A percentile compares a stretch with the other conserved stretches of the same genome.
These are phyloP conservation scores for Chrysomela aeneicollis DNA, from an alignment of 2,888 invertebrate genomes.

Conservation along the genomic window DNA sequence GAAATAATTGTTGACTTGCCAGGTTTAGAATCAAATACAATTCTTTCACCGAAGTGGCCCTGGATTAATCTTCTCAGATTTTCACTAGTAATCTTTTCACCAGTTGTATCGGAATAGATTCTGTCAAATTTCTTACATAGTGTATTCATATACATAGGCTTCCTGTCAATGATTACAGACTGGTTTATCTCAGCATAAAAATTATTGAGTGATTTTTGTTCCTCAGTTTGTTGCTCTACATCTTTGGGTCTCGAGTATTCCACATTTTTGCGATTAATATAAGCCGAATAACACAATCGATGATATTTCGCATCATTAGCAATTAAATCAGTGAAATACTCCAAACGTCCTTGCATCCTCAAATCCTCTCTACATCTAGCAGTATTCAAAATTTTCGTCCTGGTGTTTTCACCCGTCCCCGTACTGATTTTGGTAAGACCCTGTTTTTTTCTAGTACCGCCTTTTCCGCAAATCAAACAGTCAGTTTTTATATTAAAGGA, in stretches of 20 bases:
- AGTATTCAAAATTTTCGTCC: slow-evolving; percentile 14
- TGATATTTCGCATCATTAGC: slow-evolving; percentile 15
- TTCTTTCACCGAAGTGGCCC: slow-evolving; percentile 11
- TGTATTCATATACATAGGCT: slow-evolving; percentile 11
- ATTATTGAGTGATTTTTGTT: slow-evolving; percentile 11
- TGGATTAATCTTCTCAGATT: no score
- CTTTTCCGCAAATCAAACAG: slow-evolving; percentile 10
- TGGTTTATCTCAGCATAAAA: slow-evolving; percentile 16
- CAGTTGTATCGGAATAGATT: no score
- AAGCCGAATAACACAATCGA: slow-evolving; percentile 16
- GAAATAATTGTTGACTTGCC: slow-evolving; percentile 9
- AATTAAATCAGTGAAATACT: slow-evolving; percentile 13
- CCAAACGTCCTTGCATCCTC: slow-evolving; percentile 11
- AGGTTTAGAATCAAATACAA: slow-evolving; percentile 11
- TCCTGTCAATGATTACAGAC: slow-evolving; percentile 12
- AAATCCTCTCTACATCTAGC: slow-evolving; percentile 12
- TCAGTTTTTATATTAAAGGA: slow-evolving; percentile 14
- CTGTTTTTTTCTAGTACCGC: slow-evolving; percentile 17
- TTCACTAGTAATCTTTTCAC: no score
- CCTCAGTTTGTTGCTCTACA: slow-evolving; percentile 6
- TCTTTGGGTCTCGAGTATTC: slow-evolving; percentile 12
- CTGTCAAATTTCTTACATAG: no score
- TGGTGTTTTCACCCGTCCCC: slow-evolving; percentile 13
- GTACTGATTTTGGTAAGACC: slow-evolving; percentile 16
- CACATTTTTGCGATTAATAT: slow-evolving; percentile 14